phyloP scores from a whole-genome alignment of 1,140 invertebrate species.

The Condylostylus longicornis region DNA sequence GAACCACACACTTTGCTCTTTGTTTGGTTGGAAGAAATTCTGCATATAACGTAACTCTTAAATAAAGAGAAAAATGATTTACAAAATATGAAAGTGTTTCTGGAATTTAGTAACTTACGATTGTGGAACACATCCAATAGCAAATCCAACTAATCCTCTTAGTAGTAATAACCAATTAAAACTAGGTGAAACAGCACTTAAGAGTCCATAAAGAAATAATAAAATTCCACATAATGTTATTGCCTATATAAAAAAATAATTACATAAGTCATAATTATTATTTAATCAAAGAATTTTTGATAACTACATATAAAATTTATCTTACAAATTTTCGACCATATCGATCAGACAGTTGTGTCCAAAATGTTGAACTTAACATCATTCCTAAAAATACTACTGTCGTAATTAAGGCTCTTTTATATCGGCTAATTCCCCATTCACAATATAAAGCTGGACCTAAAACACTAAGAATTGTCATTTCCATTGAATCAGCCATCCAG shows the following conservation, averaged over 20 bases:
- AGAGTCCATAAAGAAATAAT: slow-evolving; percentile 78
- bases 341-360: slow-evolving; percentile 87
- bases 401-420: slow-evolving; percentile 47
- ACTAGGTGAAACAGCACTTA: slow-evolving; percentile 81
- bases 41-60: slow-evolving; percentile 86
- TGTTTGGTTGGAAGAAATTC: slow-evolving; percentile 90
- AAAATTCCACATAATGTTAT: slow-evolving; percentile 74
- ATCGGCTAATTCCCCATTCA: slow-evolving; percentile 80
- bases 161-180: slow-evolving; percentile 83
- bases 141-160: slow-evolving; percentile 84
- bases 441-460: slow-evolving; percentile 84
- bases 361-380: slow-evolving; percentile 93
- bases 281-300: neutral
- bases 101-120: slow-evolving; percentile 56
- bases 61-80: neutral
- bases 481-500: slow-evolving; percentile 98
- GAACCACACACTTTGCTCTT: slow-evolving; percentile 82
- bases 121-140: slow-evolving; percentile 90
- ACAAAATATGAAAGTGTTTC: slow-evolving; percentile 4
- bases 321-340: slow-evolving; percentile 78
- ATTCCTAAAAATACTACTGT: slow-evolving; percentile 87
- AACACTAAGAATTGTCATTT: slow-evolving; percentile 93
- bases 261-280: neutral
- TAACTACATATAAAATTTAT: neutral
- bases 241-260: slow-evolving; percentile 41